phyloP scores from a whole-genome alignment of 2,888 invertebrate species.

The Hirtodrosophila cameraria region DNA sequence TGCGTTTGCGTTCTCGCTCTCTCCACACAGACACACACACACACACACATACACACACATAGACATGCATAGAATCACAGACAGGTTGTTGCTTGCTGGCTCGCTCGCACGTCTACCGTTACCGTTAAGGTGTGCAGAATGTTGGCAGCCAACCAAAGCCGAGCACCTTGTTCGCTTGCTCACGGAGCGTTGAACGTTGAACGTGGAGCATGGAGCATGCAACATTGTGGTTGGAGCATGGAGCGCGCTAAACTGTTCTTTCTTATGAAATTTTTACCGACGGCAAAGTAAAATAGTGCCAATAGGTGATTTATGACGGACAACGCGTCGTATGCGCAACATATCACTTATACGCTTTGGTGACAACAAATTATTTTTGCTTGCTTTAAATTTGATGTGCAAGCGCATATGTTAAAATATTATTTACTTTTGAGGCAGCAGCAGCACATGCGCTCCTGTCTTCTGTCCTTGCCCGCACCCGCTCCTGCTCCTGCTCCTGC shows the following conservation, averaged over 20 bases:
- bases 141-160: slow-evolving; percentile 83
- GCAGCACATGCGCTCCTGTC: slow-evolving; percentile 51
- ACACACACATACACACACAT: slow-evolving; percentile 12
- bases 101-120: slow-evolving; percentile 69
- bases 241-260: slow-evolving; percentile 6
- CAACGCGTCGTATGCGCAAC: slow-evolving; percentile 23
- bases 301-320: slow-evolving; percentile 37
- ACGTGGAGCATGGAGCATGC: slow-evolving; percentile 1
- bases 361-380: slow-evolving; percentile 21
- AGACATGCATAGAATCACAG: slow-evolving; percentile 44
- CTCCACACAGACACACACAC: slow-evolving; percentile 36
- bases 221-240: not conserved
- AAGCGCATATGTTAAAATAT: slow-evolving; percentile 3
- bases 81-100: slow-evolving; percentile 73
- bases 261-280: slow-evolving; percentile 59
- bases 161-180: slow-evolving; percentile 73
- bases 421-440: not conserved
- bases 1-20: slow-evolving; percentile 71
- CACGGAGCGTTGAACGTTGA: slow-evolving; percentile 36
- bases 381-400: slow-evolving; percentile 1
- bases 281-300: slow-evolving; percentile 51
- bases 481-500: slow-evolving; percentile 14
- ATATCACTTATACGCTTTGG: slow-evolving; percentile 19
- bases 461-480: slow-evolving; percentile 8
- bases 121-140: slow-evolving; percentile 82